These are phyloP conservation scores for Ischnus inquisitorius DNA, from an alignment of 2,888 invertebrate genomes.

Conservation along the genomic window DNA sequence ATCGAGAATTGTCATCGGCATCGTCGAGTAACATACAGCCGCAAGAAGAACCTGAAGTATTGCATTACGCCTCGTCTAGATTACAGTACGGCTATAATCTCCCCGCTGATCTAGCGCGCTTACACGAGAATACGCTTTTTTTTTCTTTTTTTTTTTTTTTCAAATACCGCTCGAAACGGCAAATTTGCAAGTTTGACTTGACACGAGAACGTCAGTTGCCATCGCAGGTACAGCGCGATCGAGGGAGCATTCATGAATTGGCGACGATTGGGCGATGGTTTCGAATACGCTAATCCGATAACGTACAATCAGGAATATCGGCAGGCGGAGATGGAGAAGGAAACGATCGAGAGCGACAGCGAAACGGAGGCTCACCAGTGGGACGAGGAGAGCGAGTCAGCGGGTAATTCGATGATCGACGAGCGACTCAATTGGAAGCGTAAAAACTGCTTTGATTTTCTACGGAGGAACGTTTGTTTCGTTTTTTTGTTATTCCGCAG, in stretches of 20 bases:
- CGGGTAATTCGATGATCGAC: constrained; percentile 73
- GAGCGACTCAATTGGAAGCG: constrained; percentile 9
- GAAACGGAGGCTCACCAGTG: constrained; percentile 79
- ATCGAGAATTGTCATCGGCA: constrained; percentile 85
- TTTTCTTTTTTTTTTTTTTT: constrained; percentile 37
- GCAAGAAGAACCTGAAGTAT: constrained; percentile 78
- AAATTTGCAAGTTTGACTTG: not conserved
- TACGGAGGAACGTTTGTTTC: not conserved
- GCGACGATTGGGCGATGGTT: constrained; percentile 84
- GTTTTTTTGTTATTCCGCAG: constrained; percentile 68
- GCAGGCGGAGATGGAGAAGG: constrained; percentile 86
- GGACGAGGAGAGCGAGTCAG: constrained; percentile 82
- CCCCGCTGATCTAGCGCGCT: constrained; percentile 15
- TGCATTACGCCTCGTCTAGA: constrained; percentile 83
- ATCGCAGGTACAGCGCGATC: constrained; percentile 79
- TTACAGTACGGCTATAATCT: constrained; percentile 78
- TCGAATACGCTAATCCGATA: constrained; percentile 87
- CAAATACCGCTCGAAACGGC: constrained; percentile 19
- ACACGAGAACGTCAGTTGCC: constrained; percentile 9
- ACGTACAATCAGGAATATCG: constrained; percentile 89
- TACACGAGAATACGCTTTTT: not conserved
- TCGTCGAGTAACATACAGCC: constrained; percentile 70
- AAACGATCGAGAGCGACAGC: constrained; percentile 78
- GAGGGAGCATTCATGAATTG: constrained; percentile 84
- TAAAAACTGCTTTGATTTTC: not conserved